Evolutionary conservation across 2,888 invertebrate genomes (phyloP), one percentile per base, ranked within the genome.

Genomic region (Tiliacea citrago): DNA sequence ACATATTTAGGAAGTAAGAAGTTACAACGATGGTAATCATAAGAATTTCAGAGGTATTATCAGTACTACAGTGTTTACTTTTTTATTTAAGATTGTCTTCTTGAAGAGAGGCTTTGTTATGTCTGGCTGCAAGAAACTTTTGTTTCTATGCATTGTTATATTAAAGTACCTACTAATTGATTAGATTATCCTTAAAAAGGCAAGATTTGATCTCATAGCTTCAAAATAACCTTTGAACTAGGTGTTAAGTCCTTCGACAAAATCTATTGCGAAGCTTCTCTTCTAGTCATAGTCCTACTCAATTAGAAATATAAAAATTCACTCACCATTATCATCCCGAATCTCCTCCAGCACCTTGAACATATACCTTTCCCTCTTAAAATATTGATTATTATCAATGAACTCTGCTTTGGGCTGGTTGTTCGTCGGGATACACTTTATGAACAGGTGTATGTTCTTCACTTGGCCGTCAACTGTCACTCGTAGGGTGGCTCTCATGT

Each of bases 341-440:
- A 94, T 89, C 35, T 94, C 91, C 16, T 93, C 93, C 57, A 95
- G 83, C 66, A 95, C 68, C 68, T 90, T 77, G 68, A 92, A 93
- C 87, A 94, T 89, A n/a, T 93, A 69, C 79, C 84, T 87, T 79
- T 96, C 96, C n/a, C 94, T 88, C 69, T 85, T 88, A 70, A 89
- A 94, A 80, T 89, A 95, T 61, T 92, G 86, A 60, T 88, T 84
- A 7, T 88, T 86, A 0, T 88, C 72, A 2, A 96, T 95, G 68
- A 93, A 93, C 1, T 92, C 90, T 0, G 92, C 92, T 79, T 96
- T 96, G 2, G 93, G 92, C 66, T 90, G 83, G 74, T 96, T 95
- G 8, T 60, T 75, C 3, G 84, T 61, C 21, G 96, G 95, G 16
- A 95, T 47, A 16, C 89, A 86, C 84, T 95, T 96, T n/a, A 95